Conservation (phyloP, 2,113 vertebrate species). For the Aramus guarauna region DNA sequence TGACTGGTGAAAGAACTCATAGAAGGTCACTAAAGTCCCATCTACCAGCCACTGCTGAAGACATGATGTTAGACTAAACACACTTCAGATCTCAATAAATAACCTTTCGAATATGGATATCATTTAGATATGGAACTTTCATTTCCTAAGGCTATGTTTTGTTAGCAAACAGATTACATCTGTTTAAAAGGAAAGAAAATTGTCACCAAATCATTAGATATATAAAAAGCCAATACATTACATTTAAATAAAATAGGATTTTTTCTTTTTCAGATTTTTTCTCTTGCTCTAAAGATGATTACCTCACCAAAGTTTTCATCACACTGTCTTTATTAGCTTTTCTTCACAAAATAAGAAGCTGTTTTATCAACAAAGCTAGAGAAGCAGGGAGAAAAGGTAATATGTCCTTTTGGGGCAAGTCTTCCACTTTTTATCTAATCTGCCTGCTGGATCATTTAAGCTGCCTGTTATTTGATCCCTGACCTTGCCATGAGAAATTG, state of each 20-base stretch:
- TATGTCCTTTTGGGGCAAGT: neutral
- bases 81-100: neutral
- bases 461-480: slow-evolving; percentile 48
- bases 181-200: neutral
- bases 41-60: neutral
- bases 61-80: neutral
- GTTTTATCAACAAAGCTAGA: neutral
- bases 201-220: neutral
- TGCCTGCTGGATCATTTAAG: slow-evolving; percentile 52
- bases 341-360: neutral
- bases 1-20: neutral
- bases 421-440: slow-evolving; percentile 10
- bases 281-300: neutral
- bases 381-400: neutral
- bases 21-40: neutral
- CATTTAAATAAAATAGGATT: neutral
- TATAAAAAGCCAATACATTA: neutral
- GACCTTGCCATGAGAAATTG: slow-evolving; percentile 61
- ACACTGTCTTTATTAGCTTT: neutral
- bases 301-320: neutral
- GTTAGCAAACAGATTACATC: neutral
- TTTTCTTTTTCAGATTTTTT: neutral
- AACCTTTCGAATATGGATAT: neutral
- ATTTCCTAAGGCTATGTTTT: neutral
- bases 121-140: neutral